phyloP scores from a whole-genome alignment of 2,113 vertebrate genomes.

The Hystrix brachyura region DNA sequence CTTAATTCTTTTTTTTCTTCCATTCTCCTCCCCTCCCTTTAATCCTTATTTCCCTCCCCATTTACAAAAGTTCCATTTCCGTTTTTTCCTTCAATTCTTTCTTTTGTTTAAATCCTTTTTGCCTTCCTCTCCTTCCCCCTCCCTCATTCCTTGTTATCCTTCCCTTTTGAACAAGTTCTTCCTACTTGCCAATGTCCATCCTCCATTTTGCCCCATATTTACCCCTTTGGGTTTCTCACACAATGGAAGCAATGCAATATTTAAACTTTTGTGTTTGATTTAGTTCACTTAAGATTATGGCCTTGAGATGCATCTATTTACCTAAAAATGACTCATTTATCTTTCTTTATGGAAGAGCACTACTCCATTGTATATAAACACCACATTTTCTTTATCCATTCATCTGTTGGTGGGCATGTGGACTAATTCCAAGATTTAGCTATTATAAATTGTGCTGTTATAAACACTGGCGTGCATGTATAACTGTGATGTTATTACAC shows the following conservation, averaged over 20 bases:
- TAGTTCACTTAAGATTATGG: not conserved
- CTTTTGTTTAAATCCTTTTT: not conserved
- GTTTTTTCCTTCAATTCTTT: not conserved
- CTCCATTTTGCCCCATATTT: not conserved
- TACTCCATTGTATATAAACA: not conserved
- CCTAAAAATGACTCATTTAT: not conserved
- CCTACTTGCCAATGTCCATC: not conserved
- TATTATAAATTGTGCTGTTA: too few relatives aligned
- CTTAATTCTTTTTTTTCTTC: not conserved
- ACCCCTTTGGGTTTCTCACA: too few relatives aligned
- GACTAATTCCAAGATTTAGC: not conserved
- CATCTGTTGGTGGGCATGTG: not conserved
- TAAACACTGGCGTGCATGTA: not conserved
- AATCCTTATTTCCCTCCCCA: not conserved
- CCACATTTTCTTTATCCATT: not conserved
- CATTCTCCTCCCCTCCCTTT: not conserved
- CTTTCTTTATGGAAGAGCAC: not conserved
- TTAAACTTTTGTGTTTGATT: not conserved
- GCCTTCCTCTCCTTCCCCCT: not conserved
- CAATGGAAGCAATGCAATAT: not conserved
- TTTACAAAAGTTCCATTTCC: not conserved
- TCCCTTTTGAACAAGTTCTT: not conserved
- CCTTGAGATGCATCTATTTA: not conserved
- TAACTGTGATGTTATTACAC: not conserved
- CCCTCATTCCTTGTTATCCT: not conserved